Base-by-base conservation (phyloP, 2,888 invertebrate genomes). In the Euzophera pinguis region DNA sequence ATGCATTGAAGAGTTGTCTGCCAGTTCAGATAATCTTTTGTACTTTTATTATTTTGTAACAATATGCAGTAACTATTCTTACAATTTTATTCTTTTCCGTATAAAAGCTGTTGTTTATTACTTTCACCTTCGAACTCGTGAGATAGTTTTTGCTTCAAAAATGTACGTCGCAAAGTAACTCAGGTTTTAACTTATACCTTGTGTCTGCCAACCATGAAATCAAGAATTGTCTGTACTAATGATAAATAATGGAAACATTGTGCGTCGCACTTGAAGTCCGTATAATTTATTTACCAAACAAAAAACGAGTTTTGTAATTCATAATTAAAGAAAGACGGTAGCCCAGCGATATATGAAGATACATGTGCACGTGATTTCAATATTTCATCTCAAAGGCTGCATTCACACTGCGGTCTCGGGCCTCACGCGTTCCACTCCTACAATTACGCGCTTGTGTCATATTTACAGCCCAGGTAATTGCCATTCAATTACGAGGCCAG, bases 381-480 rank as follows among this genome's bases (percentile, higher is more conserved):
- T 86, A 84, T 81, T 82, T 84, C 78, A 85, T 84, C 78, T 82
- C 73, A 69, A 78, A 84, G 75, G 73, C 73, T 69, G 71, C 78
- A 69, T 81, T 73, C 79, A 73, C 75, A 72, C 72, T 78, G 83
- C 81, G 83, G 80, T 80, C 80, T 76, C 73, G 73, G 78, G 73
- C 77, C 81, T 81, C 82, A 80, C 82, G 80, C 81, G 81, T 73
- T 81, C 77, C 81, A 81, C 84, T 87, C 83, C 82, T 84, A 81
- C 90, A 90, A 90, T 90, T 90, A 89, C 86, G 85, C 84, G 86
- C 88, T 81, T 89, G 88, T 89, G 90, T 90, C 90, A 90, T 90
- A 90, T 90, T 90, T 90, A 90, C 90, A 87, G 88, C 84, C 79
- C 88, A 88, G 90, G 90, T 90, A 90, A 90, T 90, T 90, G 90